Base-by-base conservation (phyloP, 2,113 vertebrate genomes). In the Pteropus alecto region DNA sequence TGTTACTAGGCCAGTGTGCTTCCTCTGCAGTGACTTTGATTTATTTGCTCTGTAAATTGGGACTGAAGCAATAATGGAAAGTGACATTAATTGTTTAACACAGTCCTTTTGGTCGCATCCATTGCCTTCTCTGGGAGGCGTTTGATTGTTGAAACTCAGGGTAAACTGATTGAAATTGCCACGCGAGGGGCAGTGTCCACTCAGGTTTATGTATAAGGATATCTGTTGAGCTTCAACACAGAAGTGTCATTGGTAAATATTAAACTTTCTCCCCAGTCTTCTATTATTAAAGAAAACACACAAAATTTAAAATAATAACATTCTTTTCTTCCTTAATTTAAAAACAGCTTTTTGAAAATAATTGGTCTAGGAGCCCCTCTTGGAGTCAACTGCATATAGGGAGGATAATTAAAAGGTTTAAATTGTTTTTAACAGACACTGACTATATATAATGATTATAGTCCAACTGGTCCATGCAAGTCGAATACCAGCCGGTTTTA, bases 81-180 rank as follows among this genome's bases (percentile, higher is more conserved):
- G 99, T 99, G 99, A 99, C 99, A 99, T 99, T 99, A 99, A 99
- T 99, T 99, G 99, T 99, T 99, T 99, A 99, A 98, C 97, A 87
- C 97, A 98, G 98, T 98, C 97, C 87, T 98, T 98, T 98, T 98
- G 98, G 98, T 99, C 99, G 99, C 98, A 99, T 99, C 98, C 98
- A 95, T 98, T 97, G 98, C 98, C 98, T 99, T 98, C 98, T 99
- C 98, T 97, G 98, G 97, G 98, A 97, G 98, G 98, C 98, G 97
- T 99, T 97, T 96, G 98, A 98, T 98, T 98, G 98, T 98, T 98
- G 98, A 98, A 98, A 99, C 98, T 98, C 98, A 97, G 98, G 96
- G 90, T 98, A 98, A 98, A 98, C 98, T 98, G 98, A 99, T 99
- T 99, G 98, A 99, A 99, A 98, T 99, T 98, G 98, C 98, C 97